phyloP scores from a whole-genome alignment of 2,797 vertebrate species.

The Fistularia commersonii region DNA sequence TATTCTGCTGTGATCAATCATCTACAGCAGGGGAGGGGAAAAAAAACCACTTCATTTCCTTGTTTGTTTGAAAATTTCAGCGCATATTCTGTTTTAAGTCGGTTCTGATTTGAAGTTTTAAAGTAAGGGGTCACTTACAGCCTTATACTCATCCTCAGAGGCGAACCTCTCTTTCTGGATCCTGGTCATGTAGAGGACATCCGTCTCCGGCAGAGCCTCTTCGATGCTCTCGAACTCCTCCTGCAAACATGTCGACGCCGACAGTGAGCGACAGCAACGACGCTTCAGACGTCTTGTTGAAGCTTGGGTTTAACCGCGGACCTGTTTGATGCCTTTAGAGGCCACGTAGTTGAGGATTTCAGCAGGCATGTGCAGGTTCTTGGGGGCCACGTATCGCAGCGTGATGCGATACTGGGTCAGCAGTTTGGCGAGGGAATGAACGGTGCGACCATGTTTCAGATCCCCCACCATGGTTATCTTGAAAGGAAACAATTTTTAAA shows the following conservation, averaged over 20 bases:
- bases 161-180: conserved; percentile 95
- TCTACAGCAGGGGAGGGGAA: no score
- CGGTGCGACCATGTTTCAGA: conserved; percentile 94
- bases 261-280: no score
- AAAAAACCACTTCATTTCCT: no score
- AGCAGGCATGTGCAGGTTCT: conserved; percentile 85
- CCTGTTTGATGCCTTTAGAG: conserved; percentile 93
- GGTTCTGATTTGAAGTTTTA: no score
- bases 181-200: conserved; percentile 95
- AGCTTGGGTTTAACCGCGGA: conserved; percentile 31
- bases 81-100: no score
- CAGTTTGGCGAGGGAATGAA: conserved; percentile 92
- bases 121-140: conserved; percentile 70
- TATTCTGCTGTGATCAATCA: neutral
- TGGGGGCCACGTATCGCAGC: conserved; percentile 90
- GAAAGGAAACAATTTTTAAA: neutral
- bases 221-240: conserved; percentile 94
- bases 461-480: conserved; percentile 98
- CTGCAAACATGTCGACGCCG: conserved; percentile 54
- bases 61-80: no score
- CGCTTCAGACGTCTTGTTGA: neutral
- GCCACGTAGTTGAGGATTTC: conserved; percentile 87
- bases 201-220: conserved; percentile 90
- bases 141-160: conserved; percentile 83
- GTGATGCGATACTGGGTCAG: conserved; percentile 93